A percentile compares a stretch with the other conserved stretches of the same genome.
Conservation (phyloP, 2,797 vertebrate genomes). For the Notoglanidium macrostoma region DNA sequence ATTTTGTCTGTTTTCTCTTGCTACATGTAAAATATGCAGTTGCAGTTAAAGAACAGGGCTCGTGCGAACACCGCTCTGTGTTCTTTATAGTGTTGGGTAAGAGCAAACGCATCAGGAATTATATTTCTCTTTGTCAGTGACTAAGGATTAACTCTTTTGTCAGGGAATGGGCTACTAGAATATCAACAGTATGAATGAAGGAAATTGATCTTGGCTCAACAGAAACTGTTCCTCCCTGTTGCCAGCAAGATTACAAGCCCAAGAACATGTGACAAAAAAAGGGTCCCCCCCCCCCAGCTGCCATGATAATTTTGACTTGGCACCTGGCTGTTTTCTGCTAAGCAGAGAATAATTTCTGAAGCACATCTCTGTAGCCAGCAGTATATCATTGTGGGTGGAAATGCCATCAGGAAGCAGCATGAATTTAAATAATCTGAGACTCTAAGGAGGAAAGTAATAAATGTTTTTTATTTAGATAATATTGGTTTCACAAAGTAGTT, state of each 20-base stretch:
- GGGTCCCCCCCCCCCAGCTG: neutral
- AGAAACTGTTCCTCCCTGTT: conserved; percentile 21
- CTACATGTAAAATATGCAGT: neutral
- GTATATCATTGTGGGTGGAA: neutral
- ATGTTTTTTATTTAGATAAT: conserved; percentile 25
- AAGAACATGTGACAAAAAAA: neutral
- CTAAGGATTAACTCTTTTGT: conserved; percentile 27
- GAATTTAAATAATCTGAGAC: neutral
- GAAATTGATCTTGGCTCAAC: conserved; percentile 24
- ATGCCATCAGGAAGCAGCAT: neutral
- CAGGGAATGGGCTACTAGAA: conserved; percentile 28
- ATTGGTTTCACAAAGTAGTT: conserved; percentile 21
- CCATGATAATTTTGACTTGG: neutral
- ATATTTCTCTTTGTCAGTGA: conserved; percentile 37
- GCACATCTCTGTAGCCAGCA: conserved; percentile 4
- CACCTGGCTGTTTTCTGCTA: conserved; percentile 7
- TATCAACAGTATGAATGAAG: conserved; percentile 47
- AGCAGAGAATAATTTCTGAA: neutral
- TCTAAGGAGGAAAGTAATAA: neutral
- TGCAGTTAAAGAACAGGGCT: neutral
- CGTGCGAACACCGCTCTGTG: neutral
- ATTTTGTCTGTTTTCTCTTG: neutral
- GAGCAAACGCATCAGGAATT: conserved; percentile 27
- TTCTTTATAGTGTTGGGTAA: neutral
- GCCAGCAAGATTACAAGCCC: neutral